Evolutionary conservation across 2,797 vertebrate species (phyloP).

Genomic region (Characodon lateralis): DNA sequence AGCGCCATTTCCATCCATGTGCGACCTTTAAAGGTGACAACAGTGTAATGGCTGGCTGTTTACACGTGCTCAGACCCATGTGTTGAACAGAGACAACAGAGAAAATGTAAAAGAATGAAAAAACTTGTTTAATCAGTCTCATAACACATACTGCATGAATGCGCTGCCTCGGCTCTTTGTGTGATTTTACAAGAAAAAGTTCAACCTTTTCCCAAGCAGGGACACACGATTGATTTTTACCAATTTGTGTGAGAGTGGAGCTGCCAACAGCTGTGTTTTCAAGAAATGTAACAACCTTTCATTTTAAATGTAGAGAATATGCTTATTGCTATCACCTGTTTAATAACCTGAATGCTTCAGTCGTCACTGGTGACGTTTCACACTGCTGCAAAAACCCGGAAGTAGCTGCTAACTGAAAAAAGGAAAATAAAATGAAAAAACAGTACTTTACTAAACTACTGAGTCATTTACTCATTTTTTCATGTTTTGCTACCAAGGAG

Average conservation of each 20-base stretch:
- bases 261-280: background rate
- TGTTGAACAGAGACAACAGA: conserved; percentile 14
- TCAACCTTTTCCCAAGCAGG: background rate
- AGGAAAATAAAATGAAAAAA: too few relatives aligned
- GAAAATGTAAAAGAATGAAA: background rate
- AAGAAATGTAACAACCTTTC: background rate
- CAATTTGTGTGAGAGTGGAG: background rate
- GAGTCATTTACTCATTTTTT: too few relatives aligned
- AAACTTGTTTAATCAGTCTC: background rate
- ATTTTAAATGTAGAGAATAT: too few relatives aligned
- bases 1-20: conserved; percentile 17
- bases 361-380: too few relatives aligned
- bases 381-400: too few relatives aligned
- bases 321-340: too few relatives aligned
- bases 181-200: background rate
- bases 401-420: too few relatives aligned
- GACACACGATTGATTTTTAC: background rate
- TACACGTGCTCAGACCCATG: conserved; percentile 18
- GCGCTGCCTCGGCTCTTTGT: conserved; percentile 4
- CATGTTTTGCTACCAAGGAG: too few relatives aligned
- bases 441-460: too few relatives aligned
- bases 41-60: conserved; percentile 8
- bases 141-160: conserved; percentile 5
- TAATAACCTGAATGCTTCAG: too few relatives aligned
- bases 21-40: conserved; percentile 44